Percentiles rank a stretch among this genome's conserved stretches.
Conservation (phyloP, 2,888 invertebrate genomes). For the Hemistola chrysoprasaria region DNA sequence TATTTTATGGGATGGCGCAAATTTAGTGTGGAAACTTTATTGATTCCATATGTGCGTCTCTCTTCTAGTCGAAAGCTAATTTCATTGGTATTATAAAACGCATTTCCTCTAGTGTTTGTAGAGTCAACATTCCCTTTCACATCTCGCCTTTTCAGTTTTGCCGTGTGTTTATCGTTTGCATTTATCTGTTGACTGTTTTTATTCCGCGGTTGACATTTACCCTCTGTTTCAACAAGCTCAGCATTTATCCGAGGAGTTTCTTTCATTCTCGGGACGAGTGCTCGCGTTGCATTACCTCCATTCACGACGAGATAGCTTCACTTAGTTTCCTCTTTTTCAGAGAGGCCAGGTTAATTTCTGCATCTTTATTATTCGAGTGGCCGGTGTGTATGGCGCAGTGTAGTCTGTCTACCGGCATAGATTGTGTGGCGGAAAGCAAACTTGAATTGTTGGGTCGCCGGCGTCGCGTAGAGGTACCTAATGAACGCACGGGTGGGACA, state of each 20-base stretch:
- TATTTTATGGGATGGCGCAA: constrained; percentile 76
- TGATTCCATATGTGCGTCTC: constrained; percentile 53
- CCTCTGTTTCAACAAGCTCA: constrained; percentile 75
- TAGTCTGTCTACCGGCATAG: constrained; percentile 75
- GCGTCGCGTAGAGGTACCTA: constrained; percentile 73
- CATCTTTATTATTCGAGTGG: constrained; percentile 82
- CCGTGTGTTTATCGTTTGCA: constrained; percentile 78
- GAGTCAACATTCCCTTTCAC: constrained; percentile 63
- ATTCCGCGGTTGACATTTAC: constrained; percentile 79
- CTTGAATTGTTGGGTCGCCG: constrained; percentile 78
- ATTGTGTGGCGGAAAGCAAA: constrained; percentile 81
- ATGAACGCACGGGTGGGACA: constrained; percentile 79
- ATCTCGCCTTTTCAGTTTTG: constrained; percentile 68
- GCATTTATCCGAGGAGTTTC: constrained; percentile 70
- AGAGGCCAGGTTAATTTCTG: constrained; percentile 77
- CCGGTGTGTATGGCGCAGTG: constrained; percentile 63
- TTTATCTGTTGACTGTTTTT: constrained; percentile 83
- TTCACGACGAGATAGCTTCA: constrained; percentile 80
- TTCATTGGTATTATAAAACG: constrained; percentile 33
- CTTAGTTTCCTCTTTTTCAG: constrained; percentile 80
- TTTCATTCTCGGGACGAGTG: constrained; percentile 76
- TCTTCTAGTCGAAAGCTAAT: constrained; percentile 33
- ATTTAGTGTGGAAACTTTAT: constrained; percentile 71
- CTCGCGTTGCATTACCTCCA: constrained; percentile 74
- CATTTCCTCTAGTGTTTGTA: constrained; percentile 40